Conservation (phyloP, 2,888 invertebrate genomes). For the Sarcophaga caerulescens region DNA sequence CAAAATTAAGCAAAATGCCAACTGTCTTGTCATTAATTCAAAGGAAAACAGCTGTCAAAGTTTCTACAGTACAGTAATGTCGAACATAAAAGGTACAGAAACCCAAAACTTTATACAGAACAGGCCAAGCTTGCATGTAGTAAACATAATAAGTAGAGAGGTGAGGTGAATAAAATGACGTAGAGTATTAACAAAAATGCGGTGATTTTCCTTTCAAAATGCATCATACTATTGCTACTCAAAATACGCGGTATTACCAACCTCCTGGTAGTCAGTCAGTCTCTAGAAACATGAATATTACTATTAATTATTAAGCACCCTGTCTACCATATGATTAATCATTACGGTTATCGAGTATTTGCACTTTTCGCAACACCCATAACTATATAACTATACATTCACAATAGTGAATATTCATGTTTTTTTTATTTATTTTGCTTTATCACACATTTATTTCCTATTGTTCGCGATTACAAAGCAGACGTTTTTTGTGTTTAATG, state of each 20-base stretch:
- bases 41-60: slow-evolving; percentile 49
- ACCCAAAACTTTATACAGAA: too few species aligned
- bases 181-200: too few species aligned
- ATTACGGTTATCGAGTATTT: neutral
- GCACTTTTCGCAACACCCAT: neutral
- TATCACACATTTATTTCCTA: slow-evolving; percentile 54
- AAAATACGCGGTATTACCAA: too few species aligned
- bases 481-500: slow-evolving; percentile 59
- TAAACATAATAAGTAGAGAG: too few species aligned
- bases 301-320: neutral
- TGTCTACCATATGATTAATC: slow-evolving; percentile 5
- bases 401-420: slow-evolving; percentile 22
- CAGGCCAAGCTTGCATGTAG: too few species aligned
- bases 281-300: too few species aligned
- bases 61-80: neutral
- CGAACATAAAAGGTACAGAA: neutral
- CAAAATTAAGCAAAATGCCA: slow-evolving; percentile 40
- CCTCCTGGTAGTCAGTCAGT: too few species aligned
- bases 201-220: too few species aligned
- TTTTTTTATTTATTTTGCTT: slow-evolving; percentile 53
- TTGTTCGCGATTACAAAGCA: slow-evolving; percentile 59
- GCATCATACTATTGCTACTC: too few species aligned
- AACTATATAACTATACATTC: slow-evolving; percentile 25
- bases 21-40: slow-evolving; percentile 36
- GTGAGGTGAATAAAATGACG: too few species aligned